Evolutionary conservation across 53 echinoderm and acorn worm species (phyloP), one percentile per base, ranked within the genome.

Genomic region (Pentamera pediparva): DNA sequence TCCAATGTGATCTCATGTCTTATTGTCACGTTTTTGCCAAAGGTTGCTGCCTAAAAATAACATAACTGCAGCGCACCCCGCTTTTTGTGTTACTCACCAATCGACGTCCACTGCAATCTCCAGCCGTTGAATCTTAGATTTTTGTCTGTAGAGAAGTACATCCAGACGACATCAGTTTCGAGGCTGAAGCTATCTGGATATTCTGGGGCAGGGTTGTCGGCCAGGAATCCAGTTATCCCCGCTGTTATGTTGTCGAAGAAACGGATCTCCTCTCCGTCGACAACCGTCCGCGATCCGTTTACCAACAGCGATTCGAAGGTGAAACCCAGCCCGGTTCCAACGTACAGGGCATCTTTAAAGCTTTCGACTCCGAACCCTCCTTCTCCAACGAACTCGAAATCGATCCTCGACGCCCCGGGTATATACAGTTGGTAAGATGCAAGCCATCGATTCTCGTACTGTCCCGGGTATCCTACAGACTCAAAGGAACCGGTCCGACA

Each of bases 71-170:
- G n/a, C n/a, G n/a, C n/a, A n/a, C n/a, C n/a, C n/a, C n/a, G n/a
- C n/a, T n/a, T n/a, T n/a, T n/a, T n/a, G n/a, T n/a, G n/a, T 31
- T 57, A 57, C 81, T 43, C 34, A 74, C 81, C 61, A 39, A 61
- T 27, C 36, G 53, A 70, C 51, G 36, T 78, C 93, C 93, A 93
- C 1, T 62, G 54, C 28, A 93, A 28, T 49, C 75, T 75, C 39
- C 83, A 93, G 4, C 93, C 93, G 55, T 18, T 56, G 26, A 45
- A 43, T 62, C 77, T 43, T 24, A 93, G 69, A 74, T 89, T 93
- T 62, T 86, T 93, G 45, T 93, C 93, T 4, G 86, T 93, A 15
- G 41, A 52, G 61, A 93, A 93, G 45, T 93, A 89, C 43, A 86
- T 31, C 89, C 86, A 93, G 2, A 49, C 89, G 0, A 79, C 59